A percentile compares a stretch with the other conserved stretches of the same genome.
These are phyloP conservation scores for Drosophila robusta DNA, from an alignment of 2,888 invertebrate species.

Conservation along the genomic window DNA sequence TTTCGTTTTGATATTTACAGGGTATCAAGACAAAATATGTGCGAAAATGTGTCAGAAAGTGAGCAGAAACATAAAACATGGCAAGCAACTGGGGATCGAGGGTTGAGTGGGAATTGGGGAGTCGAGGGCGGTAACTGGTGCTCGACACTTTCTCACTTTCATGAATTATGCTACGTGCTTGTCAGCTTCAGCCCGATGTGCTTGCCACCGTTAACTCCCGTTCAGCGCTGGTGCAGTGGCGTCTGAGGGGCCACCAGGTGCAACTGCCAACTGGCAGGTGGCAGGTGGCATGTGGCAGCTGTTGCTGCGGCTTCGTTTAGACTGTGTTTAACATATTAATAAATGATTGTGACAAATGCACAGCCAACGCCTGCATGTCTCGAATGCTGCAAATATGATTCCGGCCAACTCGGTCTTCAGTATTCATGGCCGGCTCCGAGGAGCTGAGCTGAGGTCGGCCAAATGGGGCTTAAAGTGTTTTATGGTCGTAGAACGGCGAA, in stretches of 20 bases:
- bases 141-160: slow-evolving; percentile 61
- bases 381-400: slow-evolving; percentile 48
- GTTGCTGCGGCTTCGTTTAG: slow-evolving; percentile 65
- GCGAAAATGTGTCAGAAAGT: slow-evolving; percentile 69
- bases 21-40: slow-evolving; percentile 58
- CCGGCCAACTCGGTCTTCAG: slow-evolving; percentile 19
- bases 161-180: slow-evolving; percentile 77
- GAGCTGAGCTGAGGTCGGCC: slow-evolving; percentile 1
- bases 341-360: slow-evolving; percentile 77
- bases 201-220: slow-evolving; percentile 36
- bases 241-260: slow-evolving; percentile 40
- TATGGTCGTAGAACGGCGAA: slow-evolving; percentile 7
- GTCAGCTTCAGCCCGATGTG: slow-evolving; percentile 49
- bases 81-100: slow-evolving; percentile 19
- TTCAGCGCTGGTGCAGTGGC: slow-evolving; percentile 25
- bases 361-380: slow-evolving; percentile 43
- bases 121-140: slow-evolving; percentile 35
- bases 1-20: not conserved
- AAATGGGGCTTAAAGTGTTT: slow-evolving; percentile 20
- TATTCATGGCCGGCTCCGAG: slow-evolving; percentile 12
- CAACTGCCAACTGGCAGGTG: slow-evolving; percentile 27
- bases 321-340: slow-evolving; percentile 74
- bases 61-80: slow-evolving; percentile 64
- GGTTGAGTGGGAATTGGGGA: slow-evolving; percentile 12
- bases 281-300: slow-evolving; percentile 36